phyloP scores from a whole-genome alignment of 2,888 invertebrate genomes.

The Coelinius sp. region DNA sequence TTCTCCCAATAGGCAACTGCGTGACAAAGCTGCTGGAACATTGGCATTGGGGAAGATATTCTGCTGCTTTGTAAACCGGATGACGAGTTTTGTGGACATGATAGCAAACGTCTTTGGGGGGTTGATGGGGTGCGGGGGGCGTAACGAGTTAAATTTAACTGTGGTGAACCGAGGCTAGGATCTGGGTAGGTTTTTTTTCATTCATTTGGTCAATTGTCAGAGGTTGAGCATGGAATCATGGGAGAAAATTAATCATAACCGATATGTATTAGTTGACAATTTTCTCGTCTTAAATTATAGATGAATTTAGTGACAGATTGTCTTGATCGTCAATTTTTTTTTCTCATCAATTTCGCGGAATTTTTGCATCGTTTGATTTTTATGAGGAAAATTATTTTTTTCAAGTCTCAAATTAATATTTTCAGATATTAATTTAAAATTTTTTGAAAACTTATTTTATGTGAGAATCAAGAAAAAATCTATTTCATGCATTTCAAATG shows the following conservation, averaged over 20 bases:
- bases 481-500: too few relatives aligned
- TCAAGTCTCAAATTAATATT: too few relatives aligned
- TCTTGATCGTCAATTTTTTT: too few relatives aligned
- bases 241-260: background rate
- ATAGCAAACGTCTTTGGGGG: slow-evolving; percentile 60
- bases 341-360: too few relatives aligned
- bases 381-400: too few relatives aligned
- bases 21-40: slow-evolving; percentile 73
- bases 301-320: too few relatives aligned
- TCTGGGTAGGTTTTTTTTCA: slow-evolving; percentile 43
- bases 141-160: slow-evolving; percentile 56
- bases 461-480: too few relatives aligned
- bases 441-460: too few relatives aligned
- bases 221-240: background rate
- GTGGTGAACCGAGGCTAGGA: slow-evolving; percentile 45
- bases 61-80: slow-evolving; percentile 46
- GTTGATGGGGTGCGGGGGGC: slow-evolving; percentile 58
- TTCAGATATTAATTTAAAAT: too few relatives aligned
- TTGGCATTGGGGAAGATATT: slow-evolving; percentile 71
- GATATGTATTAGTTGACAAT: too few relatives aligned
- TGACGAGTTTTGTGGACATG: slow-evolving; percentile 58
- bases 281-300: too few relatives aligned
- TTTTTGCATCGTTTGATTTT: too few relatives aligned
- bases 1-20: slow-evolving; percentile 68
- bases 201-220: background rate